Evolutionary conservation across 2,888 invertebrate species (phyloP), one percentile per base, ranked within the genome.

Genomic region (Habroteleia sp.): DNA sequence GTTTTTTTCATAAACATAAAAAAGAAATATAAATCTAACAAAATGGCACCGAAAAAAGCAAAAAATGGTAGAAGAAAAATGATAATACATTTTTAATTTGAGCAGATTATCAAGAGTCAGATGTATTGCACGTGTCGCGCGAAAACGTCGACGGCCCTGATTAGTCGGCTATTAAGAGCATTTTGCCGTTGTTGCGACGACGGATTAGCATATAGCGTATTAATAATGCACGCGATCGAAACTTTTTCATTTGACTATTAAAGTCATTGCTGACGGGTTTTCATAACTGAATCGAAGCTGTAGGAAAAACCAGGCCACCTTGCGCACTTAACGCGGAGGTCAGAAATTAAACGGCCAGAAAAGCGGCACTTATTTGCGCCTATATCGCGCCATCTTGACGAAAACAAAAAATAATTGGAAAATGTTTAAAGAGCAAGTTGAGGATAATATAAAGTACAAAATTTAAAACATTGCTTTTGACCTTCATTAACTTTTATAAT

Each of bases 191-290:
- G 35, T 17, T 52, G 33, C 11, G 14, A 23, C 3, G 2, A 2
- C 8, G 14, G 13, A 58, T 68, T 58, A 46, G 58, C 56, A 68
- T 68, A 68, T 29, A 33, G 54, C 56, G 37, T 46, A 56, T 46
- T 48, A 68, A 68, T 68, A 68, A 58, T 58, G 48, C 56, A 56
- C 56, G 68, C 68, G 48, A 68, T 58, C 23, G 58, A 33, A 27
- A 52, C 46, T 72, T 65, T 58, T 65, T 65, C 29, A 25, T 44
- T 14, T 20, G 25, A 52, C 42, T 20, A 65, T 65, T 62, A 27
- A 27, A 66, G 66, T 60, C 60, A 73, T 66, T 60, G 52, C 73
- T 60, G 54, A 68, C 66, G 25, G 42, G 65, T 74, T 74, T 74
- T 56, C 62, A 62, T 46, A 48, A 42, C 17, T 68, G 48, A 63